Evolutionary conservation across 2,888 invertebrate genomes (phyloP).

Genomic region (Heliconius hortense): DNA sequence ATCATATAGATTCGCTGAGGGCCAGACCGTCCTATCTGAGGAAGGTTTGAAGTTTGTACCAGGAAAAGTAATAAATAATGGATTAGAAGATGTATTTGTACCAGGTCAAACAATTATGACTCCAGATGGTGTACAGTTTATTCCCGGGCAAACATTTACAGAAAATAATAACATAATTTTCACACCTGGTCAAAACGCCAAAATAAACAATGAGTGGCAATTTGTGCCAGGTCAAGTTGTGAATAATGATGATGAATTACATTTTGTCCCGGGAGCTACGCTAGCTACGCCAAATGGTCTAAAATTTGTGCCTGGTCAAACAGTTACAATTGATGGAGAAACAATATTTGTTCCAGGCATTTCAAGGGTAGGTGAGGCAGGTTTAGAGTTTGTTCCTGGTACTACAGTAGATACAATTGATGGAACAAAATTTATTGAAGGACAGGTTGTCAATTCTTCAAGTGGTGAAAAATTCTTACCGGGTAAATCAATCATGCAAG

Average conservation of each 20-base stretch:
- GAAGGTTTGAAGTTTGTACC: conserved; percentile 84
- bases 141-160: conserved; percentile 84
- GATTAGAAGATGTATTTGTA: conserved; percentile 78
- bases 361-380: conserved; percentile 67
- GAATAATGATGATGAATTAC: conserved; percentile 78
- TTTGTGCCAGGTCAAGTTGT: conserved; percentile 85
- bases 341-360: conserved; percentile 84
- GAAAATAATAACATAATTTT: conserved; percentile 78
- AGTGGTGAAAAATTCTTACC: conserved; percentile 84
- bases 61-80: conserved; percentile 79
- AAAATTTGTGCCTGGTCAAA: conserved; percentile 85
- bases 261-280: conserved; percentile 85
- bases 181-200: conserved; percentile 84
- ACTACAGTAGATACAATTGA: conserved; percentile 83
- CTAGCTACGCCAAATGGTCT: conserved; percentile 83
- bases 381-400: conserved; percentile 82
- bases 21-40: conserved; percentile 83
- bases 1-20: conserved; percentile 80
- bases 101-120: conserved; percentile 84
- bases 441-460: conserved; percentile 83
- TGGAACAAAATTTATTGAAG: conserved; percentile 85
- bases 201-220: conserved; percentile 80
- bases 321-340: conserved; percentile 76
- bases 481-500: conserved; percentile 78
- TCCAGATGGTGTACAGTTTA: conserved; percentile 83